Percentiles rank a stretch among this genome's conserved stretches.
phyloP scores from a whole-genome alignment of 1,140 invertebrate genomes.

The Pseudomyrmex dendroicus region DNA sequence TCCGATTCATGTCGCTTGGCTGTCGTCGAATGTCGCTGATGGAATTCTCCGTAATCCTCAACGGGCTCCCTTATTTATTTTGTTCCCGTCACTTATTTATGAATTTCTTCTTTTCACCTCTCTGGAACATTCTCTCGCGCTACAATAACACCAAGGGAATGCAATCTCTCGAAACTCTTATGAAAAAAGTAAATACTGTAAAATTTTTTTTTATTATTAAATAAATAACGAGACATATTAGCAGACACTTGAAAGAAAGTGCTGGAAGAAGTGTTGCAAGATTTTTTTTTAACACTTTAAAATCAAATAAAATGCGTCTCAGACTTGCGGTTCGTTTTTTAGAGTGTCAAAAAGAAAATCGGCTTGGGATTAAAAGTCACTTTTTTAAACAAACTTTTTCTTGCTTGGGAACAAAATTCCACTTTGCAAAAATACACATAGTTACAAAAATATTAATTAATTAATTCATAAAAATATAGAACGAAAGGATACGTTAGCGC shows the following conservation, averaged over 20 bases:
- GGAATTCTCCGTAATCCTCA: conserved; percentile 29
- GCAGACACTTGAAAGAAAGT: no score
- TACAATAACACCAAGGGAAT: neutral
- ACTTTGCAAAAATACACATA: conserved; percentile 19
- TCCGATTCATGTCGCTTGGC: conserved; percentile 40
- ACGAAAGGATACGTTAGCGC: neutral
- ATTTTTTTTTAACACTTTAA: no score
- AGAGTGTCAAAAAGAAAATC: no score
- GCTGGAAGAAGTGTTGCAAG: no score
- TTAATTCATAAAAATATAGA: no score
- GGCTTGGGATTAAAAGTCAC: conserved; percentile 15
- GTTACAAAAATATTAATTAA: conserved; percentile 65
- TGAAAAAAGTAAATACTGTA: no score
- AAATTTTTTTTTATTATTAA: no score
- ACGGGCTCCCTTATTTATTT: neutral
- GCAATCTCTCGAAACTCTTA: neutral
- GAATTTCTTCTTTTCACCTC: neutral
- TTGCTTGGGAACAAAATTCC: conserved; percentile 67
- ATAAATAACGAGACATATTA: no score
- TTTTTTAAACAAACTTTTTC: conserved; percentile 61
- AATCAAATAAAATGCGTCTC: no score
- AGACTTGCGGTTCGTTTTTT: no score
- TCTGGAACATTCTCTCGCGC: neutral
- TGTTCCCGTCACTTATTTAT: neutral
- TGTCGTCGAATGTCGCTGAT: conserved; percentile 44